Evolutionary conservation across 2,113 vertebrate species (phyloP), one percentile per base, ranked within the genome.

Genomic region (Marmota flaviventris): DNA sequence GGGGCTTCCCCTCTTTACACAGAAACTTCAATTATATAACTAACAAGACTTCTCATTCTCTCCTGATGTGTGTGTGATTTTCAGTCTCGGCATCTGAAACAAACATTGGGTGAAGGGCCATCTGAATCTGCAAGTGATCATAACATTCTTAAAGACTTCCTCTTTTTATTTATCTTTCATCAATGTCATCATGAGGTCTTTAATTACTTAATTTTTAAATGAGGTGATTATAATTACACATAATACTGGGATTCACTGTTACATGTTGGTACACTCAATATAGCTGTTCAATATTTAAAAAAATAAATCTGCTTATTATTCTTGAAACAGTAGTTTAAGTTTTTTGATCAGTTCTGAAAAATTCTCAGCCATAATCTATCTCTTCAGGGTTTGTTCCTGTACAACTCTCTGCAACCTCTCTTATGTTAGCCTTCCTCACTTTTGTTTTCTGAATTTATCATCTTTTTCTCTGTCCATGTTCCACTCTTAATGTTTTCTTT

Each of bases 401-500:
- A 37, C 0, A 34, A 9, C 85, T 65, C 32, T 92, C n/a, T 84
- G 1, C 51, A 32, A 42, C 5, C 8, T 89, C 22, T 89, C 51
- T 77, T 24, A 17, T 14, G 12, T 13, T 29, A 83, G 29, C 78
- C 20, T 86, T 93, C 25, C 22, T 70, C 45, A 75, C 48, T 37
- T 83, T 5, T 32, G 4, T 78, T 65, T 82, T 65, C 53, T 95
- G 4, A 39, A 24, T 39, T 73, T 79, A 37, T 83, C 24, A 65
- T 88, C 24, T 13, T 89, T 89, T 93, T 29, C 9, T 69, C 20
- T 69, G 25, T 76, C 20, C 1, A 24, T 85, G 24, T 78, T 87
- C 88, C 16, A 88, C 29, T 75, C 86, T 39, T 37, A 45, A 58
- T 89, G 72, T 65, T 91, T 93, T 83, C 76, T 91, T 93, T 37